Percentiles rank a stretch among this genome's conserved stretches.
phyloP scores from a whole-genome alignment of 2,888 invertebrate species.

The Diarsia brunnea region DNA sequence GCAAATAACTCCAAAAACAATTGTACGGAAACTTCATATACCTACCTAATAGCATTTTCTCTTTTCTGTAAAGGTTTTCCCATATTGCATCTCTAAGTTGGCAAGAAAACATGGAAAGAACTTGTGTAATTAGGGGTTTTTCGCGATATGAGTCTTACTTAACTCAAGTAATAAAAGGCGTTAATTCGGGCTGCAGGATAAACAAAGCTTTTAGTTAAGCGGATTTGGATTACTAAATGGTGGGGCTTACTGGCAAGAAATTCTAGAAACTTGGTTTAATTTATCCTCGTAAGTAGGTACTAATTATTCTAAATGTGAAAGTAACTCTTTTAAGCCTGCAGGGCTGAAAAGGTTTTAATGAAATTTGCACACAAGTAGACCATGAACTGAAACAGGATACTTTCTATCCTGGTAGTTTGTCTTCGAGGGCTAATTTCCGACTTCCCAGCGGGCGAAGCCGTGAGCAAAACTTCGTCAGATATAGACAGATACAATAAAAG shows the following conservation, averaged over 20 bases:
- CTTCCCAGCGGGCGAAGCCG: background rate
- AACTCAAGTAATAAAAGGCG: constrained; percentile 3
- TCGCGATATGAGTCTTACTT: constrained; percentile 16
- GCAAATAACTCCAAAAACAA: constrained; percentile 23
- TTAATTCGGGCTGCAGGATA: constrained; percentile 19
- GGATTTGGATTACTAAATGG: constrained; percentile 8
- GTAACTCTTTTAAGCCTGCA: background rate
- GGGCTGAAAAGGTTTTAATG: background rate
- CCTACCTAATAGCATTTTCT: constrained; percentile 16
- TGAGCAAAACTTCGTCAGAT: background rate
- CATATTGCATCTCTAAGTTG: constrained; percentile 24
- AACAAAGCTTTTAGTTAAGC: constrained; percentile 26
- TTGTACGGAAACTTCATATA: constrained; percentile 19
- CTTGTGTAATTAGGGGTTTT: constrained; percentile 45
- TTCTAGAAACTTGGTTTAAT: background rate
- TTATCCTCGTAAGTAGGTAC: background rate
- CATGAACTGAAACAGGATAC: background rate
- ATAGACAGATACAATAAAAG: background rate
- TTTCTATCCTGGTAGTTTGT: background rate
- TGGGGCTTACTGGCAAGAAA: background rate
- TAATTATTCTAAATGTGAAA: background rate
- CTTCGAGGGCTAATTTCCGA: background rate
- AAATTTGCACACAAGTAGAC: background rate
- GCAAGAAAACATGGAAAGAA: constrained; percentile 44
- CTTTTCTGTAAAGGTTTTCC: constrained; percentile 34